Base-by-base conservation (phyloP, 2,888 invertebrate genomes). In the Formica aserva region DNA sequence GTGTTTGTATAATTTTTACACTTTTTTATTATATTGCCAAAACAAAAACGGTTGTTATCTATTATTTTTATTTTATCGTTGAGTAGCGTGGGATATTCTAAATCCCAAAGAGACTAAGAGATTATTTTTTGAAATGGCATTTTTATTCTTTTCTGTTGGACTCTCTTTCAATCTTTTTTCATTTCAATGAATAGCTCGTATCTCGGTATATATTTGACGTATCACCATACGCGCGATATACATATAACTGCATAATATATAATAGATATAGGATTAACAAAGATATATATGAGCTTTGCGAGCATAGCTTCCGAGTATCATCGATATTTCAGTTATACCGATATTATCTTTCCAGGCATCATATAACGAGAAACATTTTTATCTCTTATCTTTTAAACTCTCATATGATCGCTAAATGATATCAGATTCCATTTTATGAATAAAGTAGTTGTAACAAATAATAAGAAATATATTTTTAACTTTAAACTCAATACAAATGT, bases 51-150 rank as follows among this genome's bases (percentile, higher is more conserved):
- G 41, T 57, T 6, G n/a, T 6, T 71, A 71, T 38, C 22, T 71
- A 71, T 41, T 71, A 60, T 71, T 67, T 77, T 77, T 67, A 78
- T 71, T 78, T 71, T 26, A n/a, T 71, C 6, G 18, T 32, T 71
- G 41, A 78, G 15, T 35, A 60, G n/a, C 57, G 8, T 48, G 71
- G 45, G 32, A 71, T 78, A 78, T 45, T 4, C 4, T 45, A 32
- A 1, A 22, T 22, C 1, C 32, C 4, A 13, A 57, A 32, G 32
- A 60, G 45, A 60, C 57, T 78, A 57, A 78, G 13, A 60, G 60
- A 80, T 80, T 80, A 80, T 62, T 72, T 72, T 69, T 80, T 45
- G 1, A 78, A 71, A 71, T 71, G 4, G 6, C 60, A 48, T 60
- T 71, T n/a, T 8, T 80, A 45, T 22, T 71, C 18, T 78, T 57